Percentiles rank a stretch among this genome's conserved stretches.
These are phyloP conservation scores for Pseudomyrmex flavicornis DNA, from an alignment of 1,140 invertebrate genomes.

Conservation along the genomic window DNA sequence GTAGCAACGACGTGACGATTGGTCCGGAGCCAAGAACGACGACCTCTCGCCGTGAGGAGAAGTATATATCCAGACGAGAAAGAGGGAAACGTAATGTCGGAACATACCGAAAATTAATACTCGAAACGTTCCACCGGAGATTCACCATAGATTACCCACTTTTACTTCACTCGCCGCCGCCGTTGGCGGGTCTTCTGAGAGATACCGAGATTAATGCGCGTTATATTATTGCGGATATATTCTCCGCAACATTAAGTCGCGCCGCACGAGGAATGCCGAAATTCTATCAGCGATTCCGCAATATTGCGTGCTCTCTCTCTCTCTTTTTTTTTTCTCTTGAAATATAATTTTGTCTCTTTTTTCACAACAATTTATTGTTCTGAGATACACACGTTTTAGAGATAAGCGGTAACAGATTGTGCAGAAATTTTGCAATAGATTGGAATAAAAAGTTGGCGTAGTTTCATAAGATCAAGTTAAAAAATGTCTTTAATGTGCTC, in stretches of 20 bases:
- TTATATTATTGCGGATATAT: not conserved
- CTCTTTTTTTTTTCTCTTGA: not conserved
- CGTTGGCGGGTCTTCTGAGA: not conserved
- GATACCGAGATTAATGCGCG: slow-evolving; percentile 4
- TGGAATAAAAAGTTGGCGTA: not conserved
- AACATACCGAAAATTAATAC: slow-evolving; percentile 69
- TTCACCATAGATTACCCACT: slow-evolving; percentile 44
- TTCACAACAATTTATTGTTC: too few relatives aligned
- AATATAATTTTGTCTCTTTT: too few relatives aligned
- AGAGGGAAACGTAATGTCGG: slow-evolving; percentile 67
- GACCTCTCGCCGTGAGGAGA: slow-evolving; percentile 59
- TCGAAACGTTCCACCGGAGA: slow-evolving; percentile 32
- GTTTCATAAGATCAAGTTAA: not conserved
- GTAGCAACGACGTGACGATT: slow-evolving; percentile 75
- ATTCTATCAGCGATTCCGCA: slow-evolving; percentile 3
- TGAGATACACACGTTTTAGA: too few relatives aligned
- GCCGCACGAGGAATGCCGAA: slow-evolving; percentile 3
- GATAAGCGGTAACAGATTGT: not conserved
- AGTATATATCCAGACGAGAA: slow-evolving; percentile 71
- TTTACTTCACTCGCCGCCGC: slow-evolving; percentile 1
- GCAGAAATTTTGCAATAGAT: not conserved
- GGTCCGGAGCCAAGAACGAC: slow-evolving; percentile 80
- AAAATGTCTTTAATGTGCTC: not conserved
- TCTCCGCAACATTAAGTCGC: too few relatives aligned
- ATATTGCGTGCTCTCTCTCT: not conserved